Evolutionary conservation across 2,797 vertebrate genomes (phyloP).

Genomic region (Potorous gilbertii): DNA sequence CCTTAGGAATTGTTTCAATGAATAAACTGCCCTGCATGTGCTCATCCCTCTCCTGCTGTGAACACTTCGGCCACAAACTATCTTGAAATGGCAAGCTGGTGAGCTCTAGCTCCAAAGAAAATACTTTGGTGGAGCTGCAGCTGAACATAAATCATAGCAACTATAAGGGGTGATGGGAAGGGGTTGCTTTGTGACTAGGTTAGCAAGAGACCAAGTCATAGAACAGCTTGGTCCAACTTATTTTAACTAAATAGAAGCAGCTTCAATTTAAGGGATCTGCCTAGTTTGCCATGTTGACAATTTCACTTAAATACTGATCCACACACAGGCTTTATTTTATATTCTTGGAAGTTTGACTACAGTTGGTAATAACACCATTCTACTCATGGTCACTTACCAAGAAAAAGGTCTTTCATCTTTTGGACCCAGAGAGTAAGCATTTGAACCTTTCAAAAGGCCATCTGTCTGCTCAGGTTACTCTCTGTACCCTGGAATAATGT

Average conservation of each 20-base stretch:
- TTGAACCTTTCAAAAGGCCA: constrained; percentile 8
- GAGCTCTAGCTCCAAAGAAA: constrained; percentile 50
- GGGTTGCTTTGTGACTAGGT: neutral
- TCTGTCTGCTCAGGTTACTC: constrained; percentile 1
- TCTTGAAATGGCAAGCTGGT: constrained; percentile 35
- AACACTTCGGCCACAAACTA: constrained; percentile 39
- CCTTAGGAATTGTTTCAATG: neutral
- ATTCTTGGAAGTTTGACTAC: neutral
- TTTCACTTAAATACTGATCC: fast-evolving
- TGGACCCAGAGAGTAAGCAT: neutral
- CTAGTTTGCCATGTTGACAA: neutral
- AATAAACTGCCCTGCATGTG: neutral
- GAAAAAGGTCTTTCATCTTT: constrained; percentile 11
- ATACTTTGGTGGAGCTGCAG: constrained; percentile 34
- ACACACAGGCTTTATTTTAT: neutral
- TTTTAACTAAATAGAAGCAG: constrained; percentile 42
- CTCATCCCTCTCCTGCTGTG: constrained; percentile 54
- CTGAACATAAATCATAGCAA: neutral
- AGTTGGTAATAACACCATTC: neutral
- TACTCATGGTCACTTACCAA: neutral
- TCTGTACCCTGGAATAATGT: constrained; percentile 24
- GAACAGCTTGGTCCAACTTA: neutral
- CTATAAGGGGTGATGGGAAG: neutral
- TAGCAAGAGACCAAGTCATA: neutral
- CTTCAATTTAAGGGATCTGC: neutral